These are phyloP conservation scores for Hypsopygia costalis DNA, from an alignment of 2,888 invertebrate genomes.

Conservation along the genomic window DNA sequence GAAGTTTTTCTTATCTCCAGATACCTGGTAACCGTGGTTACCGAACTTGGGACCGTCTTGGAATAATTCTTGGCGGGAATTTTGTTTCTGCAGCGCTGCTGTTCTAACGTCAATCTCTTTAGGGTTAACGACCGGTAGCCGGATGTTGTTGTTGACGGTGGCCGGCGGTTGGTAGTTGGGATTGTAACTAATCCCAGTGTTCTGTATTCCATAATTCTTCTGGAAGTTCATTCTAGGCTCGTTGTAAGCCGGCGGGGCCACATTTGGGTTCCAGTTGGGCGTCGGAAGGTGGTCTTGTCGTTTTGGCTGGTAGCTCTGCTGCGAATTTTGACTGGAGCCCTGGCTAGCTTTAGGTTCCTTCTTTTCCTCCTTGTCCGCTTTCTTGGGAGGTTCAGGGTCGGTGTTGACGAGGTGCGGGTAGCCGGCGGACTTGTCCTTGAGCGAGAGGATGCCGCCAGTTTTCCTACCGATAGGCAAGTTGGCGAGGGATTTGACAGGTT, in stretches of 20 bases:
- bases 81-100: constrained; percentile 71
- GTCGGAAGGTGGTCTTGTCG: constrained; percentile 34
- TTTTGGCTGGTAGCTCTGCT: constrained; percentile 38
- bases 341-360: constrained; percentile 48
- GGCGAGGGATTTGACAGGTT: constrained; percentile 62
- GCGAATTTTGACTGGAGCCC: constrained; percentile 37
- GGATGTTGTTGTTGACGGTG: constrained; percentile 26
- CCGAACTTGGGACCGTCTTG: constrained; percentile 56
- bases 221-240: constrained; percentile 48
- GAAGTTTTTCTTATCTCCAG: constrained; percentile 69
- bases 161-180: constrained; percentile 38
- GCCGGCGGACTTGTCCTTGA: constrained; percentile 75
- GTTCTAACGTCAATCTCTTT: constrained; percentile 76
- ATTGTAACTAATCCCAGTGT: constrained; percentile 46
- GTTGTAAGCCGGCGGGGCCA: constrained; percentile 31
- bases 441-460: constrained; percentile 73
- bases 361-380: constrained; percentile 56
- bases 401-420: constrained; percentile 73
- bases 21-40: constrained; percentile 57
- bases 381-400: constrained; percentile 53
- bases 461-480: constrained; percentile 66
- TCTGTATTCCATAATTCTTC: constrained; percentile 59
- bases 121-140: constrained; percentile 71
- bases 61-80: constrained; percentile 58
- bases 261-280: constrained; percentile 35